A percentile compares a stretch with the other conserved stretches of the same genome.
These are phyloP conservation scores for Acronicta alni DNA, from an alignment of 2,888 invertebrate species.

Conservation along the genomic window DNA sequence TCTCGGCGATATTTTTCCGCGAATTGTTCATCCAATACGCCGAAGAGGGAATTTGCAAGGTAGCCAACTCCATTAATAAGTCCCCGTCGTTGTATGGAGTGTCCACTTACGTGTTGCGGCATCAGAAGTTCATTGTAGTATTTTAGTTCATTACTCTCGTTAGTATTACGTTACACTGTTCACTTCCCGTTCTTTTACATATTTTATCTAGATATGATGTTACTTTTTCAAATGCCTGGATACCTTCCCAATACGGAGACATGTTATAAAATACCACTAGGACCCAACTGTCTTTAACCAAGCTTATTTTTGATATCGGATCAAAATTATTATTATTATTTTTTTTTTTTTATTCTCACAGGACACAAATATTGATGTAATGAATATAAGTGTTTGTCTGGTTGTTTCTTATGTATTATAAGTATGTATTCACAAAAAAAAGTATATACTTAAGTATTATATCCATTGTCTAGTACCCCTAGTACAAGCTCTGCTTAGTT, in stretches of 20 bases:
- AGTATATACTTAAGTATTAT: no score
- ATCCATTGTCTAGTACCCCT: no score
- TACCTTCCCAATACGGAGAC: slow-evolving; percentile 13
- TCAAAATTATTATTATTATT: slow-evolving; percentile 23
- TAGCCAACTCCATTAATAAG: slow-evolving; percentile 1
- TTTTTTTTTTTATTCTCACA: background rate
- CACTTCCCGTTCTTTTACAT: background rate
- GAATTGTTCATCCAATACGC: slow-evolving; percentile 3
- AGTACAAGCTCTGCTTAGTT: no score
- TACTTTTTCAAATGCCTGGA: slow-evolving; percentile 1
- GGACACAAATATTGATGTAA: background rate
- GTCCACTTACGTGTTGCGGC: background rate
- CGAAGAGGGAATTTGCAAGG: slow-evolving; percentile 6
- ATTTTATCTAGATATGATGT: background rate
- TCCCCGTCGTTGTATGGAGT: background rate
- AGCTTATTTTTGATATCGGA: background rate
- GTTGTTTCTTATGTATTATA: no score
- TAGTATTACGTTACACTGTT: background rate
- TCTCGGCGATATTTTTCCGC: background rate
- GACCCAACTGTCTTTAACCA: slow-evolving; percentile 9
- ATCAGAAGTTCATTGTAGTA: slow-evolving; percentile 6
- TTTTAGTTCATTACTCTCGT: slow-evolving; percentile 1
- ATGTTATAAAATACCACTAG: slow-evolving; percentile 7
- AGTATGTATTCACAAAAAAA: no score
- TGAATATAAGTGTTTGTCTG: no score